Evolutionary conservation across 2,888 invertebrate genomes (phyloP), one percentile per base, ranked within the genome.

Genomic region (Neocrepidodera transversa): DNA sequence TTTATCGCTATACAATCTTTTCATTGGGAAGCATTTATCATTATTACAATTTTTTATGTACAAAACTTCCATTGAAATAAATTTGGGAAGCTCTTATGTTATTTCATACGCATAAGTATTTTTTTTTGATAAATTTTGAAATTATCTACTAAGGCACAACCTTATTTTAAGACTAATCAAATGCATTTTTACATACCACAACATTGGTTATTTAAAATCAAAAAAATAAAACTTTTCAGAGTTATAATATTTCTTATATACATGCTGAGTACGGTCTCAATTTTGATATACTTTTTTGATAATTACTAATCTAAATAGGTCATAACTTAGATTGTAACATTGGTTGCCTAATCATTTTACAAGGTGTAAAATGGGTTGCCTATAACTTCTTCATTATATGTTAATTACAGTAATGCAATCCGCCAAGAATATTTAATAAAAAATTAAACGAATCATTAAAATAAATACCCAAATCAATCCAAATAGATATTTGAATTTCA

Each of bases 61-160:
- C 72, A 74, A 68, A 63, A 66, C 69, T 69, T 68, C 71, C 68
- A 8, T 35, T 52, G 18, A 70, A 71, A 62, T 48, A 60, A n/a
- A 62, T 63, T 64, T 64, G 73, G 76, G 75, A 76, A 76, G 76
- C 76, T 74, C 75, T 76, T 76, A 73, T 70, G 71, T 62, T 65
- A 63, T 64, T 57, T 45, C 26, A 60, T 53, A 51, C 45, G 56
- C 53, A 47, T 57, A 60, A 58, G 51, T 66, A 67, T 65, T 67
- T 61, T 49, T 66, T 67, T 65, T 67, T 74, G 74, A 74, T 75
- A 75, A 76, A 75, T 75, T 76, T 76, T 74, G 74, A 75, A 74
- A 70, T n/a, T 75, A 76, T 72, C 76, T 78, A 78, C 74, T 78
- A 78, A 78, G 78, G 78, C 77, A 77, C 78, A 74, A 75, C 74